A percentile compares a stretch with the other conserved stretches of the same genome.
Evolutionary conservation across 2,113 vertebrate genomes (phyloP).

Genomic region (Oryzias melastigma): DNA sequence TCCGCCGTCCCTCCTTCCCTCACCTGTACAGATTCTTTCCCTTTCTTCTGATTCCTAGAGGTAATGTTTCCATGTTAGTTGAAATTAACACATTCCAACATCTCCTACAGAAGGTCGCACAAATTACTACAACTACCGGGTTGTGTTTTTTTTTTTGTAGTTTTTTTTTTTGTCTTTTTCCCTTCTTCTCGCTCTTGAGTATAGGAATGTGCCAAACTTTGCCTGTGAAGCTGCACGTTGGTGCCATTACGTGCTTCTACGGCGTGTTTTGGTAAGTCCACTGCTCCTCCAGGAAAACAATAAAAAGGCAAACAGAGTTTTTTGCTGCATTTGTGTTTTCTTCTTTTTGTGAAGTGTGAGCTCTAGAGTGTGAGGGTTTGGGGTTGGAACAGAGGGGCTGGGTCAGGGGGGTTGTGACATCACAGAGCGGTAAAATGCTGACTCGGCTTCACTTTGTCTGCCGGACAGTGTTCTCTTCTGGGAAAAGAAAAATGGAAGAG

Average conservation of each 20-base stretch:
- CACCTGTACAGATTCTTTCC: conserved; percentile 28
- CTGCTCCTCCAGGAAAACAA: conserved; percentile 6
- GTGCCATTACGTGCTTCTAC: conserved; percentile 31
- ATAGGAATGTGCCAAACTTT: conserved; percentile 38
- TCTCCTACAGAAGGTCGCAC: conserved; percentile 34
- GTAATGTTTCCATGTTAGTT: conserved; percentile 6
- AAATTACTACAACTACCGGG: conserved; percentile 21
- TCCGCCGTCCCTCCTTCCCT: conserved; percentile 31
- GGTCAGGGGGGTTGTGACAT: conserved; percentile 60
- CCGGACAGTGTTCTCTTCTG: conserved; percentile 64
- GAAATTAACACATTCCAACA: conserved; percentile 27
- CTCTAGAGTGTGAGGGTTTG: conserved; percentile 10
- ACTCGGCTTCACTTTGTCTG: conserved; percentile 66
- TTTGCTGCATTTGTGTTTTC: conserved; percentile 11
- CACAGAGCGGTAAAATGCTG: conserved; percentile 66
- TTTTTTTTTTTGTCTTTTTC: not conserved
- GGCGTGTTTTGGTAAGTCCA: conserved; percentile 28
- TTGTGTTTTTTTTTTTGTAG: conserved; percentile 22
- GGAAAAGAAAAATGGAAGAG: conserved; percentile 65
- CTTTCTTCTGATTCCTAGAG: conserved; percentile 16
- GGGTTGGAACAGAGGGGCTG: not conserved
- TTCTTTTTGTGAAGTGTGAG: conserved; percentile 3
- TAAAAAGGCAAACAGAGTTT: conserved; percentile 5
- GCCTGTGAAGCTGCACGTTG: conserved; percentile 24
- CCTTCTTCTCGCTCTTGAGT: conserved; percentile 15